Evolutionary conservation across 1,140 invertebrate species (phyloP), one percentile per base, ranked within the genome.

Genomic region (Cylas formicarius): DNA sequence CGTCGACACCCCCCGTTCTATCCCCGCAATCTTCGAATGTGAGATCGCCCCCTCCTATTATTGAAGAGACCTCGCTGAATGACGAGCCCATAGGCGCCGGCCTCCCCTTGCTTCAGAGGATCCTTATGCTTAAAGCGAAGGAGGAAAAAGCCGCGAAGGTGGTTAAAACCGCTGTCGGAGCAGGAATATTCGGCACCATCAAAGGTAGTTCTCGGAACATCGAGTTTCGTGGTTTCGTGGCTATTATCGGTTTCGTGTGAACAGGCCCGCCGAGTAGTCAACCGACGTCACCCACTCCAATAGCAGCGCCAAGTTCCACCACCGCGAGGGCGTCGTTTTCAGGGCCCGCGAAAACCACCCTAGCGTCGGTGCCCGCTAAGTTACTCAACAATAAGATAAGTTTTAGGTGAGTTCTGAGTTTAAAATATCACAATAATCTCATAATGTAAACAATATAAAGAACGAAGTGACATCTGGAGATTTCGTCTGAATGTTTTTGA

Each of bases 41-140:
- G n/a, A 53, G 53, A 44, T 56, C 55, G 23, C 61, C 62, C 19
- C 49, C 52, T 10, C 48, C 55, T 10, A 55, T 76, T 60, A 68
- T 69, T 38, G 76, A 78, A 71, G 68, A 52, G 24, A 47, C 53
- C 6, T 40, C 44, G 7, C 23, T 47, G 19, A 50, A 75, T 61
- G 68, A 68, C 42, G 76, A 77, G 69, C 69, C 78, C 2, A 74
- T 84, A 11, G n/a, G n/a, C n/a, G 78, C 78, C 28, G 81, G 80
- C 17, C 67, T 90, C 29, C 85, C 86, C 2, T 69, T 91, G 5
- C 69, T 90, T 2, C 85, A 91, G 61, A 70, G 86, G 46, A 70
- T 91, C 14, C 68, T 86, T 21, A 67, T 88, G 35, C 69, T 90
- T 6, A 88, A 87, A 65, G 79, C 82, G 8, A 89, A 86, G 65